Evolutionary conservation across 1,140 invertebrate species (phyloP), one percentile per base, ranked within the genome.

Genomic region (Macrotrachela quadricornifera): DNA sequence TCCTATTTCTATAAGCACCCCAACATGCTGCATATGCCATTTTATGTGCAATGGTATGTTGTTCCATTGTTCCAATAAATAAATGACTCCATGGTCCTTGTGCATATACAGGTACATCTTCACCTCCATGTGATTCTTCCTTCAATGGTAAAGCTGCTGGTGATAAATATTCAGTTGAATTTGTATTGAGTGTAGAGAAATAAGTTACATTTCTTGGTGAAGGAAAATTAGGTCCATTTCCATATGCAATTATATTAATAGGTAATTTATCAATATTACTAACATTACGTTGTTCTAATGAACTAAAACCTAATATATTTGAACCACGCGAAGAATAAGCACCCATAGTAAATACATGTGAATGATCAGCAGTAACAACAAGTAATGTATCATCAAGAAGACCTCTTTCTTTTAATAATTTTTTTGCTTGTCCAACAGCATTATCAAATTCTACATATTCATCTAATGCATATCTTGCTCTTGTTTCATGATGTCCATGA

Each of bases 361-460:
- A 77, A 65, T 91, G 86, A 71, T 91, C 87, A 51, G 81, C 81
- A 0, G 85, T 90, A 6, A 91, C 83, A n/a, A 90, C 77, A 0
- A 90, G 74, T 6, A 91, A 67, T 0, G 85, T 90, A 47, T 88
- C 79, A n/a, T n/a, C n/a, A n/a, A n/a, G n/a, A n/a, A n/a, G n/a
- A n/a, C n/a, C n/a, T n/a, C n/a, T n/a, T n/a, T 57, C 53, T n/a
- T 37, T 10, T 13, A 40, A 50, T 13, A 41, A 12, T 49, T 30
- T 49, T 49, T 48, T 46, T n/a, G 46, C 56, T 17, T 13, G n/a
- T 45, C 36, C 47, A 17, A 57, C 50, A 0, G 83, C 80, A 40
- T 80, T 75, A 44, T 85, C 81, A 49, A 94, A 75, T 14, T 77
- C 77, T 0, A 81, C 63, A 0, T 82, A 77, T 68, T 94, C 87